Base-by-base conservation (phyloP, 2,797 vertebrate genomes). In the Potorous gilbertii region DNA sequence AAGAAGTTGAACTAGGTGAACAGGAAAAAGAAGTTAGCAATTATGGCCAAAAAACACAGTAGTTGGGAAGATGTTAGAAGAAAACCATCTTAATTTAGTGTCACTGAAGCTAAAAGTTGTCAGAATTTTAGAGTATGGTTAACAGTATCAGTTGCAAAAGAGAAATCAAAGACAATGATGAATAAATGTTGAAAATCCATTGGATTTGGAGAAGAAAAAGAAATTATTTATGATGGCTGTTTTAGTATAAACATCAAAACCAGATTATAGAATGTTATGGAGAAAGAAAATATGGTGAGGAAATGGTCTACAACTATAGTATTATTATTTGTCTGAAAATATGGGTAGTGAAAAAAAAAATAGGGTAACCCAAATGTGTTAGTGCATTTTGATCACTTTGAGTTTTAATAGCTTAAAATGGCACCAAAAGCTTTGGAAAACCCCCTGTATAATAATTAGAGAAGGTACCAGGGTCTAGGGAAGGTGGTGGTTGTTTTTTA, bases 211-310 rank as follows among this genome's bases (percentile, higher is more conserved):
- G 29, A 59, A 62, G 90, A 54, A 5, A 94, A 55, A 90, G 55
- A 57, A 87, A 55, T 29, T 92, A 91, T 59, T 92, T 54, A 92
- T 29, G 56, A 50, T 56, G 90, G 5, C 14, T 55, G 3, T 94
- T 90, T 93, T 89, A 29, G 50, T 93, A 54, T 96, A 66, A 66
- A 31, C 3, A n/a, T 93, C 16, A 89, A 94, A 95, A 96, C 54
- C 54, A 96, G 52, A 55, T 93, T 92, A 29, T 24, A 90, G 81
- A 13, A 92, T 54, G 55, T 74, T 95, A 89, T 92, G 31, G 92
- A 91, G 29, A 91, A 31, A 29, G 8, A 91, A 31, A 29, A 5
- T 90, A 28, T 29, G 74, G 55, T 94, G n/a, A 31, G 95, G 11
- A 94, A 94, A 66, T 95, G 46, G 54, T 56, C 16, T 27, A 54